Conservation (phyloP, 2,888 invertebrate genomes). For the Andrena minutula region DNA sequence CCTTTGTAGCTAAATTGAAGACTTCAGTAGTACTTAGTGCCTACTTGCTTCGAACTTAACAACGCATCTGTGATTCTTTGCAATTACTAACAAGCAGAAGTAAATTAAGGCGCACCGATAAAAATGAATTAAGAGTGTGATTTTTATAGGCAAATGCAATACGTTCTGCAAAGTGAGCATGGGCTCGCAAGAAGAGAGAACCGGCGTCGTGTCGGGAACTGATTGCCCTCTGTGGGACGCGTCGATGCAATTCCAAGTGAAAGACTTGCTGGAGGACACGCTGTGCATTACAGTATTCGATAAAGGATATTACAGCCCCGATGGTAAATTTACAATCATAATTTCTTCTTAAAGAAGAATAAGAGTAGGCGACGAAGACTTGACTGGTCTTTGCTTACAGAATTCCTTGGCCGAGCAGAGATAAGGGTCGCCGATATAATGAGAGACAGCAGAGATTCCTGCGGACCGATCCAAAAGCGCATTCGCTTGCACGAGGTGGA, state of each 20-base stretch:
- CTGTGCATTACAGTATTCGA: slow-evolving; percentile 90
- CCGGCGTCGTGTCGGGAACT: slow-evolving; percentile 87
- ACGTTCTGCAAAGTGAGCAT: slow-evolving; percentile 91
- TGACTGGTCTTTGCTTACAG: slow-evolving; percentile 83
- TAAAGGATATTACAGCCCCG: slow-evolving; percentile 90
- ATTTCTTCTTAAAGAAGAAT: background rate
- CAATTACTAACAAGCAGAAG: slow-evolving; percentile 30
- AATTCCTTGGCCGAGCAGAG: slow-evolving; percentile 90
- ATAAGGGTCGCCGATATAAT: slow-evolving; percentile 88
- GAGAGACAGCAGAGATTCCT: slow-evolving; percentile 86
- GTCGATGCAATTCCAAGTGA: slow-evolving; percentile 91
- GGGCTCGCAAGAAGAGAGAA: slow-evolving; percentile 90
- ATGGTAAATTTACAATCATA: slow-evolving; percentile 86
- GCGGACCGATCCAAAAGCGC: slow-evolving; percentile 89
- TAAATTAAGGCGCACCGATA: background rate
- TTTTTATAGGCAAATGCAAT: slow-evolving; percentile 87
- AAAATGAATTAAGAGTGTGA: background rate
- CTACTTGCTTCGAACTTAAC: slow-evolving; percentile 25
- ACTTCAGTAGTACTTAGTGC: background rate
- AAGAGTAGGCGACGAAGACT: background rate
- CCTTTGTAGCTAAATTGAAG: background rate
- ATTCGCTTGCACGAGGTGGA: slow-evolving; percentile 89
- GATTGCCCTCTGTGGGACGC: slow-evolving; percentile 89
- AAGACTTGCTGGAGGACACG: slow-evolving; percentile 89
- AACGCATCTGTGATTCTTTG: background rate